These are phyloP conservation scores for Alaudala cheleensis DNA, from an alignment of 2,113 vertebrate genomes.

Conservation along the genomic window DNA sequence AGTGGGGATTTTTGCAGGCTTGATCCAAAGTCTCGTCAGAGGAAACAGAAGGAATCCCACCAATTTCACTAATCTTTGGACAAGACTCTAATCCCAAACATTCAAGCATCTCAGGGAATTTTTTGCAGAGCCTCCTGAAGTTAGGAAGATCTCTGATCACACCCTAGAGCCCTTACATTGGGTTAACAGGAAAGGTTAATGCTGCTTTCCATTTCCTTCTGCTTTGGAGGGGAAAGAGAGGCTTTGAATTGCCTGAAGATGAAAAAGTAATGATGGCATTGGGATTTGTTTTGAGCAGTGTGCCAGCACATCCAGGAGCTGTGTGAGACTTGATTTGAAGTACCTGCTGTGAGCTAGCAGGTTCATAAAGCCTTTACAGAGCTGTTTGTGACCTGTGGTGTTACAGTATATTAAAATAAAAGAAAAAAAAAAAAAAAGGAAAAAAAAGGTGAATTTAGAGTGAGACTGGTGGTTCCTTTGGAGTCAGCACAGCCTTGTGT, in stretches of 20 bases:
- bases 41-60: not conserved
- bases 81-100: not conserved
- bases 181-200: slow-evolving; percentile 6
- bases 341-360: not conserved
- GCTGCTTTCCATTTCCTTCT: slow-evolving; percentile 7
- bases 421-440: not conserved
- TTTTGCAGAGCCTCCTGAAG: slow-evolving; percentile 1
- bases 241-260: not conserved
- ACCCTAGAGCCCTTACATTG: not conserved
- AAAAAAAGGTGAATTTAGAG: not conserved
- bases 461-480: not conserved
- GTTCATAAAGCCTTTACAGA: slow-evolving; percentile 5
- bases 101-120: not conserved
- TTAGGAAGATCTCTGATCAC: slow-evolving; percentile 8
- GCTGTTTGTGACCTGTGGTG: not conserved
- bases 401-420: not conserved
- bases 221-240: not conserved
- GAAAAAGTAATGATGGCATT: slow-evolving; percentile 5
- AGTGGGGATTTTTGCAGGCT: not conserved
- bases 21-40: not conserved
- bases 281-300: slow-evolving; percentile 31
- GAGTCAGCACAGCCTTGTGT: not conserved
- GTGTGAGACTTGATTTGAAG: not conserved
- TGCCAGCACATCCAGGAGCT: not conserved
- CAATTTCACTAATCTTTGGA: not conserved